Conservation (phyloP, 2,888 invertebrate genomes). For the Timandra comae region DNA sequence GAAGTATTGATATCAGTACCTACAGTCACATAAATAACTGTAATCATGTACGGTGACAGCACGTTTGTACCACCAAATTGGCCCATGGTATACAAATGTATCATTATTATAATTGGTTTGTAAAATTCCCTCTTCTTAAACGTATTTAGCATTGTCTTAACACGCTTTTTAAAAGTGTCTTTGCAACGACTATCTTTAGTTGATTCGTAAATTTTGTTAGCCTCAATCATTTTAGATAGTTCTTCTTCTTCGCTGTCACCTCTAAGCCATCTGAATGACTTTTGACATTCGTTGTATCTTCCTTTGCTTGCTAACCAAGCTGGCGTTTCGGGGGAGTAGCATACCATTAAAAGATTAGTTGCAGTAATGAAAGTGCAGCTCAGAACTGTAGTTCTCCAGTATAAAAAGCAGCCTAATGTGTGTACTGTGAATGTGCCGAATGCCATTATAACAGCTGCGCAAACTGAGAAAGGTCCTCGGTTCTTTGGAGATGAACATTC, state of each 20-base stretch:
- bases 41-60: slow-evolving; percentile 39
- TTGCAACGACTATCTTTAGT: too few species aligned
- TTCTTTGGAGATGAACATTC: slow-evolving; percentile 74
- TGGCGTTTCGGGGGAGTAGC: slow-evolving; percentile 76
- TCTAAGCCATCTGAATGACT: slow-evolving; percentile 72
- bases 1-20: slow-evolving; percentile 29
- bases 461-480: slow-evolving; percentile 75
- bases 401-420: slow-evolving; percentile 72
- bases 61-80: slow-evolving; percentile 47
- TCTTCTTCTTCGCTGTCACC: slow-evolving; percentile 56
- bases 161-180: too few species aligned
- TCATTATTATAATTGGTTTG: slow-evolving; percentile 48
- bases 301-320: slow-evolving; percentile 78
- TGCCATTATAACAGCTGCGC: slow-evolving; percentile 73
- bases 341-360: slow-evolving; percentile 47
- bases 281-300: slow-evolving; percentile 63
- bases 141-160: too few species aligned
- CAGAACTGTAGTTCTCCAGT: slow-evolving; percentile 55
- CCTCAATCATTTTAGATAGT: slow-evolving; percentile 22
- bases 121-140: slow-evolving; percentile 43
- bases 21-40: slow-evolving; percentile 37
- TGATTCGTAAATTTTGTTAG: slow-evolving; percentile 26
- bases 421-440: slow-evolving; percentile 76
- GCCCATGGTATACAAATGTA: slow-evolving; percentile 40
- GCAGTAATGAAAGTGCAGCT: too few species aligned